Evolutionary conservation across 2,888 invertebrate species (phyloP).

Genomic region (Andrena haemorrhoa): DNA sequence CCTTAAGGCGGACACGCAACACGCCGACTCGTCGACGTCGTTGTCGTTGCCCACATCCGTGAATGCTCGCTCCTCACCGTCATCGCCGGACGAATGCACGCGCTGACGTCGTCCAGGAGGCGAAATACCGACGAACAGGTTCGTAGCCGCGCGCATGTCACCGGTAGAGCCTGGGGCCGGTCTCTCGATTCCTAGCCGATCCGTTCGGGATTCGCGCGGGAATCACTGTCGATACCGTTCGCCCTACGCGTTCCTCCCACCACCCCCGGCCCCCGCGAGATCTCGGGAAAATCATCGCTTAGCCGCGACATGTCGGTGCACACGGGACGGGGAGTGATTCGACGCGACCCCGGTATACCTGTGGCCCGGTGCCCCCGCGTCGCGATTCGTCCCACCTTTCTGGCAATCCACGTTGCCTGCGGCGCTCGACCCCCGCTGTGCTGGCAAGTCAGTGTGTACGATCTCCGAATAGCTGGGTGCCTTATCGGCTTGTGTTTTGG

Average conservation of each 20-base stretch:
- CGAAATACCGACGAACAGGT: conserved; percentile 48
- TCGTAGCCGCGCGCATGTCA: conserved; percentile 55
- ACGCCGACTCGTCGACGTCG: conserved; percentile 67
- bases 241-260: not conserved
- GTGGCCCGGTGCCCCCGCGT: not conserved
- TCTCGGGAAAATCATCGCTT: not conserved
- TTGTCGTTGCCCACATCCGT: conserved; percentile 44
- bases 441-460: not conserved
- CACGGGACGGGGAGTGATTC: conserved; percentile 2
- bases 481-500: not conserved
- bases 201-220: conserved; percentile 22
- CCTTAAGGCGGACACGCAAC: conserved; percentile 72
- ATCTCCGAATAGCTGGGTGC: not conserved
- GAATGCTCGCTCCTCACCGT: conserved; percentile 51
- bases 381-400: not conserved
- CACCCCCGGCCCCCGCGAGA: not conserved
- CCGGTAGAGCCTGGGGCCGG: conserved; percentile 44
- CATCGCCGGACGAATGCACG: conserved; percentile 30
- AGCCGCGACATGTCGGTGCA: conserved; percentile 26
- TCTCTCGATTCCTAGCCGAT: conserved; percentile 25
- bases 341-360: not conserved
- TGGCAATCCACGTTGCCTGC: not conserved
- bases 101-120: conserved; percentile 26
- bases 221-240: too few relatives aligned
- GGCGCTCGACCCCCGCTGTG: not conserved